Evolutionary conservation across 2,113 vertebrate genomes (phyloP).

Genomic region (Myocastor coypus): DNA sequence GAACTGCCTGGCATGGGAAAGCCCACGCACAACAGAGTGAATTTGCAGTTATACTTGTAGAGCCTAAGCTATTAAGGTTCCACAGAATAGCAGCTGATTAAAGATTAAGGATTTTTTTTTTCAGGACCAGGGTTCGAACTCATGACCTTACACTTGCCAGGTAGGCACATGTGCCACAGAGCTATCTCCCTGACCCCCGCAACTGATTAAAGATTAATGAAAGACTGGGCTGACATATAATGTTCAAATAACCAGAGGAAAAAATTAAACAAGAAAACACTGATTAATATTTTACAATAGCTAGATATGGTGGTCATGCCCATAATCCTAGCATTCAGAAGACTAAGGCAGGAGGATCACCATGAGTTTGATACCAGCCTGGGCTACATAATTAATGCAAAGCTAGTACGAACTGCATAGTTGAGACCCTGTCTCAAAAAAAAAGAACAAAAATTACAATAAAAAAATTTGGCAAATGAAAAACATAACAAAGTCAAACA

Average conservation of each 20-base stretch:
- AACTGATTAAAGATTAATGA: not conserved
- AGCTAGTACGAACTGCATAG: not conserved
- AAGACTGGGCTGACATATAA: not conserved
- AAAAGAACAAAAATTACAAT: not conserved
- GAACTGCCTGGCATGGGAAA: not conserved
- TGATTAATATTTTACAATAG: not conserved
- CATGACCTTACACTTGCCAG: too few relatives aligned
- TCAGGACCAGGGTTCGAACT: too few relatives aligned
- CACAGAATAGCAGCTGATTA: not conserved
- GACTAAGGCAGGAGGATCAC: too few relatives aligned
- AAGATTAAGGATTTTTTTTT: too few relatives aligned
- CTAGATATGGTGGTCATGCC: not conserved
- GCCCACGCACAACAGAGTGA: not conserved
- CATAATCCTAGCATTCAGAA: not conserved
- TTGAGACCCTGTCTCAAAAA: not conserved
- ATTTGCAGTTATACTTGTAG: not conserved
- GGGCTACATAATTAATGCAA: not conserved
- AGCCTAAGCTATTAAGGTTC: not conserved
- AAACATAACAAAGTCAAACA: slow-evolving; percentile 12
- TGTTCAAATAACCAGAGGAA: not conserved
- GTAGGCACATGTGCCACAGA: too few relatives aligned
- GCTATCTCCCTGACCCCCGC: too few relatives aligned
- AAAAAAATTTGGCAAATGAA: not conserved
- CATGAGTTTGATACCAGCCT: not conserved
- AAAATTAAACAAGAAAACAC: slow-evolving; percentile 1